phyloP scores from a whole-genome alignment of 2,797 vertebrate genomes.

The Falco rusticolus region DNA sequence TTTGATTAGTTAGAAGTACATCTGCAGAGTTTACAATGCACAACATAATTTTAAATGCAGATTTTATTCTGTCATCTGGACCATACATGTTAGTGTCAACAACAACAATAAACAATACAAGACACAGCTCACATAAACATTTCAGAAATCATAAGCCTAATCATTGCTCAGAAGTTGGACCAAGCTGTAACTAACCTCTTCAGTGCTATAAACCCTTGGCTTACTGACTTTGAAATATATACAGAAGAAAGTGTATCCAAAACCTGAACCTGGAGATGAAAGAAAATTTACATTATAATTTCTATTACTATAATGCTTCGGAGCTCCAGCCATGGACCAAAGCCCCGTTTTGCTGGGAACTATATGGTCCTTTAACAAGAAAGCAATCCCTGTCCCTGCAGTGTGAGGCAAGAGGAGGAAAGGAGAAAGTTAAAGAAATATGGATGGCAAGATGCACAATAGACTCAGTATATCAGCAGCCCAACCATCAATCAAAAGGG shows the following conservation, averaged over 20 bases:
- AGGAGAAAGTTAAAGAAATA: not conserved
- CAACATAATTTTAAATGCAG: conserved; percentile 73
- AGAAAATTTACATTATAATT: not conserved
- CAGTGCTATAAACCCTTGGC: conserved; percentile 64
- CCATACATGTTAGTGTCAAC: conserved; percentile 78
- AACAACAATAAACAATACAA: conserved; percentile 74
- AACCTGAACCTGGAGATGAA: conserved; percentile 64
- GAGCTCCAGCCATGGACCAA: not conserved
- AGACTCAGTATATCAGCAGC: not conserved
- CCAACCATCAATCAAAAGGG: not conserved
- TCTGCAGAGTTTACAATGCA: conserved; percentile 78
- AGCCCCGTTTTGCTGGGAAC: not conserved
- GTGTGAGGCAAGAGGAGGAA: not conserved
- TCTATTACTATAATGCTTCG: not conserved
- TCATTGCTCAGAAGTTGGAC: conserved; percentile 75
- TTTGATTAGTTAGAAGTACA: conserved; percentile 80
- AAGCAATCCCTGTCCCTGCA: not conserved
- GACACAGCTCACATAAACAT: conserved; percentile 77
- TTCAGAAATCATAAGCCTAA: conserved; percentile 79
- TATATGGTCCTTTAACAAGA: not conserved
- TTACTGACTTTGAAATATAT: conserved; percentile 70
- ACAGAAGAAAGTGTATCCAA: conserved; percentile 72
- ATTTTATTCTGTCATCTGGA: conserved; percentile 80
- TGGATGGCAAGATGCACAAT: not conserved
- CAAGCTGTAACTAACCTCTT: conserved; percentile 77